A percentile compares a stretch with the other conserved stretches of the same genome.
Conservation (phyloP, 2,888 invertebrate genomes). For the Tortricodes alternella region DNA sequence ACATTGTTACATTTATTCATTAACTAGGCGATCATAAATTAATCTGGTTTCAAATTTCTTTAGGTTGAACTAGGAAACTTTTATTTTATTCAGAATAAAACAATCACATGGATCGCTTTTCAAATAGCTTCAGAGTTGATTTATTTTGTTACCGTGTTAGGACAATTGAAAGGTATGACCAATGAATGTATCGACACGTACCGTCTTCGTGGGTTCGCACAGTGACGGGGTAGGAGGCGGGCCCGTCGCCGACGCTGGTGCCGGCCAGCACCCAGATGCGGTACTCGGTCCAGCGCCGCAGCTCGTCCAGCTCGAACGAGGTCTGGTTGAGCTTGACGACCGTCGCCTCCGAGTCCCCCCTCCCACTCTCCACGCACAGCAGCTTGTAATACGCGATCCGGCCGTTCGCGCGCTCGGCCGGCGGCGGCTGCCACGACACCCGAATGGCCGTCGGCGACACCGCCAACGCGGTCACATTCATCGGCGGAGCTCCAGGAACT, state of each 20-base stretch:
- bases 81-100: too few relatives aligned
- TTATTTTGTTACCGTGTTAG: conserved; percentile 3
- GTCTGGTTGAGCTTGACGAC: conserved; percentile 91
- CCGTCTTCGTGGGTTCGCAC: conserved; percentile 99
- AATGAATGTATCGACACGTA: conserved; percentile 85
- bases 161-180: not conserved
- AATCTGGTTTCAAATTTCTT: too few relatives aligned
- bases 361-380: conserved; percentile 92
- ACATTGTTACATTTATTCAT: not conserved
- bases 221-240: conserved; percentile 94
- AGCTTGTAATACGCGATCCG: conserved; percentile 97
- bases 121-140: too few relatives aligned
- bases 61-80: too few relatives aligned
- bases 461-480: conserved; percentile 94
- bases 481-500: conserved; percentile 99
- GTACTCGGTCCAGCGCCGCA: conserved; percentile 98
- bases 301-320: conserved; percentile 91
- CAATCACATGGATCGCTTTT: too few relatives aligned
- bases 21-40: too few relatives aligned
- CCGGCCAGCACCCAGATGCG: conserved; percentile 98
- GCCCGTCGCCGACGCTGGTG: conserved; percentile 98
- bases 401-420: conserved; percentile 94
- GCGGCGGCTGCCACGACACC: conserved; percentile 96
- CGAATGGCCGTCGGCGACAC: conserved; percentile 94
- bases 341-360: conserved; percentile 92